Percentiles rank a stretch among this genome's conserved stretches.
These are phyloP conservation scores for Nibea albiflora DNA, from an alignment of 2,113 vertebrate species.

Conservation along the genomic window DNA sequence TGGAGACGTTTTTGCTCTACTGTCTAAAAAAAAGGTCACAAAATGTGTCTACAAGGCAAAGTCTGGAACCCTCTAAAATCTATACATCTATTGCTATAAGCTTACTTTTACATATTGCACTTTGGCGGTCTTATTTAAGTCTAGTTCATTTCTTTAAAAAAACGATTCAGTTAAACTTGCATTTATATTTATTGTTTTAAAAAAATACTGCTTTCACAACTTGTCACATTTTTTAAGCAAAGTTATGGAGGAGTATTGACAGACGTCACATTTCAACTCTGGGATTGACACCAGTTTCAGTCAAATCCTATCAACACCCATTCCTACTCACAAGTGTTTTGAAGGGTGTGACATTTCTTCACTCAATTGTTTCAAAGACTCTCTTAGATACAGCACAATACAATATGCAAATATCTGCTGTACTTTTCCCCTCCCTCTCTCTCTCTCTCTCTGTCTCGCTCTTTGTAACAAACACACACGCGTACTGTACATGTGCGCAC, in stretches of 20 bases:
- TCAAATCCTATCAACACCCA: background rate
- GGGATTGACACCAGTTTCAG: background rate
- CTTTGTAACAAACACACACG: slow-evolving; percentile 27
- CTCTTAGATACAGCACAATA: slow-evolving; percentile 7
- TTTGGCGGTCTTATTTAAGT: background rate
- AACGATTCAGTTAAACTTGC: background rate
- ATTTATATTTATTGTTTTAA: background rate
- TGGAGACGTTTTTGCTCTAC: background rate
- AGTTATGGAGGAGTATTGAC: background rate
- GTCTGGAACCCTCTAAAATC: too few species aligned
- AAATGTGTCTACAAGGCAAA: background rate
- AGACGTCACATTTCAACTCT: background rate
- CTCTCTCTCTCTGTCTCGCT: background rate
- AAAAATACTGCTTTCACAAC: background rate
- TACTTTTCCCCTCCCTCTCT: background rate
- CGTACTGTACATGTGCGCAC: background rate
- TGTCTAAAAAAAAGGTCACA: background rate
- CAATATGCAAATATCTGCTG: slow-evolving; percentile 23
- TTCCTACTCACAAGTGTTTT: background rate
- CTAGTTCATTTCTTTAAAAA: background rate
- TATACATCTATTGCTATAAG: background rate
- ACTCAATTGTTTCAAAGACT: background rate
- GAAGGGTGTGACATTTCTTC: slow-evolving; percentile 1
- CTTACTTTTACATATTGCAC: background rate
- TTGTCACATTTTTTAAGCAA: background rate